Evolutionary conservation across 2,888 invertebrate species (phyloP), one percentile per base, ranked within the genome.

Genomic region (Zootermopsis nevadensis): DNA sequence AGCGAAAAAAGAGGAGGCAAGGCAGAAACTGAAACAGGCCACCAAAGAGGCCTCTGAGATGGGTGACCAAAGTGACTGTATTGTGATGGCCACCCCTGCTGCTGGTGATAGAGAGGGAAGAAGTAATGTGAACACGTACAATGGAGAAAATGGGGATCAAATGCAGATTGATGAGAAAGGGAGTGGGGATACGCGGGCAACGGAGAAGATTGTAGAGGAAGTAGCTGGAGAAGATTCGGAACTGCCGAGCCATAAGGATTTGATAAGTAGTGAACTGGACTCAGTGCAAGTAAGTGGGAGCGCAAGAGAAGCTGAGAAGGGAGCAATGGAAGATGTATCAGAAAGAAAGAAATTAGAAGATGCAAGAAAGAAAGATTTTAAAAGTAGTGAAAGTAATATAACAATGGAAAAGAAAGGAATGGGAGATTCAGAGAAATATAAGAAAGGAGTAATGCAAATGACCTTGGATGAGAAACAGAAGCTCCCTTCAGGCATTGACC

Each of bases 131-230:
- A 76, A 31, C 27, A 48, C 19, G 6, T 19, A 24, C 35, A 31
- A 30, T 74, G 35, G 15, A 12, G 8, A 8, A 8, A 60, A 27
- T 27, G 10, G 4, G 6, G 31, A 31, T 33, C 69, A 69, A 22
- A 69, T 69, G 69, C 69, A 69, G 33, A 33, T 30, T 22, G 69
- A 69, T 69, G 69, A 69, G 31, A 69, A 69, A 31, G 69, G 69
- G 22, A 69, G 69, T 69, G 69, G 69, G 19, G 69, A 69, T 30
- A 33, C 33, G 24, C 10, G 22, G 69, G 69, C 69, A 22, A 69
- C 69, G 22, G 33, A 33, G 30, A 79, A 79, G 35, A 19, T 33
- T 55, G 33, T 27, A 8, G 60, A 48, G 7, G 7, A 31, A 35
- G n/a, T 31, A 4, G n/a, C 19, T 19, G 19, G 19, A 4, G 48